Evolutionary conservation across 1,140 invertebrate species (phyloP), one percentile per base, ranked within the genome.

Genomic region (Ceratina australensis): DNA sequence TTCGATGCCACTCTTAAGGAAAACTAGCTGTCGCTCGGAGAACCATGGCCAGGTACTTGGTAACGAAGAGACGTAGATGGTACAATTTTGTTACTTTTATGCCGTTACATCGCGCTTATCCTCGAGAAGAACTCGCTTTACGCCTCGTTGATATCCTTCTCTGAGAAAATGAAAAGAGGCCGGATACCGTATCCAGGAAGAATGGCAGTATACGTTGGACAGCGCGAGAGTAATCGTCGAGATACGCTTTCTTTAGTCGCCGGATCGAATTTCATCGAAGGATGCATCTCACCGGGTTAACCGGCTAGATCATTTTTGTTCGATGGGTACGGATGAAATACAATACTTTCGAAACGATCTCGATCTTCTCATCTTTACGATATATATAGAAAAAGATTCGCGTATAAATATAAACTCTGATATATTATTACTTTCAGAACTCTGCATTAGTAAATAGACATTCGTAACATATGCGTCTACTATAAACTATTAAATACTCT

Each of bases 31-130:
- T 80, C 71, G 86, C 73, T 83, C 88, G 82, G 83, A 85, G 87
- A 89, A 79, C 82, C 83, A 86, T 87, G 82, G 84, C 86, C 89
- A 90, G 89, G 87, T 89, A 89, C 87, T 88, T 78, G 82, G 87
- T 87, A 89, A 87, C 83, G 65, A 42, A 89, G 81, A 83, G 82
- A 85, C 72, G 81, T n/a, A n/a, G n/a, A 86, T 80, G 80, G 81
- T 79, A 83, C 72, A 83, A 84, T 83, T 78, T 83, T 79, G 82
- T 79, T 84, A 87, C 69, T 78, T 71, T 49, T 78, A 79, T 57
- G 63, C 59, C 66, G 65, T 79, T 74, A 72, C 33, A 79, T 18
- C 28, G 50, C 28, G 12, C 60, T 79, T 79, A 73, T 24, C 18
- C 42, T 28, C 60, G 78, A 81, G 77, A 80, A 73, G 67, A 56